Evolutionary conservation across 1,140 invertebrate genomes (phyloP).

Genomic region (Dreissena rostriformis): DNA sequence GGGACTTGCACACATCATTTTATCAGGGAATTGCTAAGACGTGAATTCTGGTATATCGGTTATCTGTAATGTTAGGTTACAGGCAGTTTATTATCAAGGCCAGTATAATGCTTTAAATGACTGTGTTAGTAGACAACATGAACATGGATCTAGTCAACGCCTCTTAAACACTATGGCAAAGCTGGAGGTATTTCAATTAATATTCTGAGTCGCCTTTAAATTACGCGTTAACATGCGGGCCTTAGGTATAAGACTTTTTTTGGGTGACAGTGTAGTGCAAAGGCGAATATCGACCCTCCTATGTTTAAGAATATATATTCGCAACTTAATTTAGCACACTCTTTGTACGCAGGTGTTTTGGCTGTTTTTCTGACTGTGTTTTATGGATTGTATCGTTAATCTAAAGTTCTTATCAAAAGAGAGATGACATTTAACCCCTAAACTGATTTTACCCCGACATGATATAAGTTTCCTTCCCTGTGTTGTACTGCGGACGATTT

Average conservation of each 20-base stretch:
- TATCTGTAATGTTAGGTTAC: slow-evolving; percentile 4
- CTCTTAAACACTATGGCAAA: neutral
- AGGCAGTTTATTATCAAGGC: slow-evolving; percentile 10
- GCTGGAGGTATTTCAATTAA: too few relatives aligned
- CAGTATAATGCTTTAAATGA: slow-evolving; percentile 17
- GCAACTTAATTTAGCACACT: neutral
- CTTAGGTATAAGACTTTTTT: neutral
- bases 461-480: neutral
- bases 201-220: neutral
- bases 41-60: slow-evolving; percentile 24
- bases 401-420: neutral
- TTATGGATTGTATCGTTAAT: neutral
- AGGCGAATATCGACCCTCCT: neutral
- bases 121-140: slow-evolving; percentile 10
- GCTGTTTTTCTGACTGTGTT: neutral
- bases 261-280: slow-evolving; percentile 4
- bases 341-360: neutral
- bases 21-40: neutral
- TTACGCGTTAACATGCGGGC: neutral
- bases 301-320: neutral
- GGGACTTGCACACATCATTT: neutral
- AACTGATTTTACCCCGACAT: neutral
- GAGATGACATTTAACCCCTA: neutral
- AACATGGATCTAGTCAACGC: neutral
- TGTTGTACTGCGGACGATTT: neutral